Evolutionary conservation across 2,113 vertebrate genomes (phyloP).

Genomic region (Myanophis thanlyinensis): DNA sequence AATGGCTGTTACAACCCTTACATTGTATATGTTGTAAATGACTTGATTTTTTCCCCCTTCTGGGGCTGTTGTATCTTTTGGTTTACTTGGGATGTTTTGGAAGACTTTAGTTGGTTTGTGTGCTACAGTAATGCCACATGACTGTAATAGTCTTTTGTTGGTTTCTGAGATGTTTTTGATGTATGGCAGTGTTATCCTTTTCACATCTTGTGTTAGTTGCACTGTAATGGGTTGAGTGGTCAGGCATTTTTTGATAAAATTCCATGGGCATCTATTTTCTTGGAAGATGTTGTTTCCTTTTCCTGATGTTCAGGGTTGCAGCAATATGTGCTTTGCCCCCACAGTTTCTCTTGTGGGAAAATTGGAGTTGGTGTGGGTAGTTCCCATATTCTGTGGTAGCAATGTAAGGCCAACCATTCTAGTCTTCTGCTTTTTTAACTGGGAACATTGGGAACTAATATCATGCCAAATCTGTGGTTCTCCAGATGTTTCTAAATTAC

Average conservation of each 20-base stretch:
- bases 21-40: neutral
- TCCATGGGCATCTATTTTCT: neutral
- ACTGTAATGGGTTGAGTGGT: neutral
- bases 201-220: neutral
- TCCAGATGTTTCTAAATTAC: neutral
- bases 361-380: neutral
- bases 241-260: neutral
- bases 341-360: neutral
- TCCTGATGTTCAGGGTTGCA: neutral
- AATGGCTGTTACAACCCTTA: neutral
- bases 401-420: neutral
- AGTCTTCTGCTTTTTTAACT: neutral
- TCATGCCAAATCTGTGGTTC: neutral
- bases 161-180: neutral
- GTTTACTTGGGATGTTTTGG: neutral
- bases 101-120: neutral
- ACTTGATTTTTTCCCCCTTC: neutral
- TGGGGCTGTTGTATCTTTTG: neutral
- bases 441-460: neutral
- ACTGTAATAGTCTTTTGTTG: neutral
- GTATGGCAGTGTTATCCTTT: neutral
- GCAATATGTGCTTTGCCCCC: neutral
- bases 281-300: neutral
- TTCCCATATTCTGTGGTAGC: neutral
- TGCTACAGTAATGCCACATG: neutral